phyloP scores from a whole-genome alignment of 2,888 invertebrate genomes.

The Coelogynopora nodosa region DNA sequence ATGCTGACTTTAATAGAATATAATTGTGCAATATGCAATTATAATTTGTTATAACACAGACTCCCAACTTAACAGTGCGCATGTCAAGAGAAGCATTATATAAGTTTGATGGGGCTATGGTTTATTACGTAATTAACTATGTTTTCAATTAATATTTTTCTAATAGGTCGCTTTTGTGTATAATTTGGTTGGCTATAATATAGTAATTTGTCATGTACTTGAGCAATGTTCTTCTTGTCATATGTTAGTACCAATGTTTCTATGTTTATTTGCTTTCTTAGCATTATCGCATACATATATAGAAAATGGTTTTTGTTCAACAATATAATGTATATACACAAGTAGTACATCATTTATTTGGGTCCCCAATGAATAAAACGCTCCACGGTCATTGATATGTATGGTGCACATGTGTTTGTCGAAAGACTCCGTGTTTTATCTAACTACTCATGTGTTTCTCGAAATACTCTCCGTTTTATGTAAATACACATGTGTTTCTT shows the following conservation, averaged over 20 bases:
- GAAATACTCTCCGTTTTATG: too few species aligned
- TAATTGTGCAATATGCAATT: conserved; percentile 21
- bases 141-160: neutral
- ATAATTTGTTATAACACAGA: neutral
- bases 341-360: neutral
- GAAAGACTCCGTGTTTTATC: too few species aligned
- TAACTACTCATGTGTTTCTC: too few species aligned
- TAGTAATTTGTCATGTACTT: neutral
- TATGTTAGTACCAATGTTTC: neutral
- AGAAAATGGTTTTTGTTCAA: neutral
- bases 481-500: too few species aligned
- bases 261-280: neutral
- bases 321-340: neutral
- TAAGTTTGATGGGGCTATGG: neutral
- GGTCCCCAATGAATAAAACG: neutral
- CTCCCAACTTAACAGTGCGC: conserved; percentile 4
- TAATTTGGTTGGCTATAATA: neutral
- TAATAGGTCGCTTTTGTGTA: neutral
- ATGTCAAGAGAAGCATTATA: neutral
- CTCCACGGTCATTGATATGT: neutral
- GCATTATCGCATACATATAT: neutral
- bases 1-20: conserved; percentile 10
- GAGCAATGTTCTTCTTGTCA: neutral
- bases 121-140: neutral
- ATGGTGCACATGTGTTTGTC: too few species aligned